Conservation (phyloP, 2,113 vertebrate species). For the Xenotilapia leptura region DNA sequence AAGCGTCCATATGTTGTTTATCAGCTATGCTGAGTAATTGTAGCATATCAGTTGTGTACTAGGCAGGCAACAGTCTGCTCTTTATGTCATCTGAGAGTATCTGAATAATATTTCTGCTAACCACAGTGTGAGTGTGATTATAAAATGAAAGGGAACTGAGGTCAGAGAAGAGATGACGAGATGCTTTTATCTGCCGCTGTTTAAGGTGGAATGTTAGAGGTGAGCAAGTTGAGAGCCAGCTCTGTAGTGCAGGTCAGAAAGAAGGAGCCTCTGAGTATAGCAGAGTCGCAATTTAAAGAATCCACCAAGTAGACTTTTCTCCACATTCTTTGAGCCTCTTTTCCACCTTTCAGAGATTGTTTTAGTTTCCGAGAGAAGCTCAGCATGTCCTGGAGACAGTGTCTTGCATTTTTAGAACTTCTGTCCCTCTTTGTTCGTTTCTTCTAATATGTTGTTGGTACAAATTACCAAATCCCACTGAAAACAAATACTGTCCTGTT, state of each 20-base stretch:
- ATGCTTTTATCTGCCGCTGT: slow-evolving; percentile 14
- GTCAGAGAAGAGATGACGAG: background rate
- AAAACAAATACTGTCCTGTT: slow-evolving; percentile 59
- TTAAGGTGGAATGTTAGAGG: slow-evolving; percentile 37
- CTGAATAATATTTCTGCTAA: slow-evolving; percentile 49
- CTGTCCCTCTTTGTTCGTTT: slow-evolving; percentile 18
- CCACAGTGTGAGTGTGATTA: background rate
- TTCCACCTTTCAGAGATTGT: background rate
- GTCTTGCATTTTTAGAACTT: slow-evolving; percentile 40
- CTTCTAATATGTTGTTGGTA: slow-evolving; percentile 22
- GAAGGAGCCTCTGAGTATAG: background rate
- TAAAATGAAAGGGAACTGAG: slow-evolving; percentile 4
- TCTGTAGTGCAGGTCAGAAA: slow-evolving; percentile 7
- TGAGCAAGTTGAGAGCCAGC: background rate
- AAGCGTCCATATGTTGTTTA: slow-evolving; percentile 45
- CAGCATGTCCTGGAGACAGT: background rate
- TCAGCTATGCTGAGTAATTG: slow-evolving; percentile 42
- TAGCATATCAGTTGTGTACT: slow-evolving; percentile 35
- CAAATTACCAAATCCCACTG: slow-evolving; percentile 20
- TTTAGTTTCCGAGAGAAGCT: slow-evolving; percentile 45
- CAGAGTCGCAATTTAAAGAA: background rate
- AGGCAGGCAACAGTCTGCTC: slow-evolving; percentile 25
- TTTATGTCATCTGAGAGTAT: slow-evolving; percentile 46
- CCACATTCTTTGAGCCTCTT: background rate
- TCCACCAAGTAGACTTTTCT: background rate